Base-by-base conservation (phyloP, 2,888 invertebrate species). In the Lutraria lutraria region DNA sequence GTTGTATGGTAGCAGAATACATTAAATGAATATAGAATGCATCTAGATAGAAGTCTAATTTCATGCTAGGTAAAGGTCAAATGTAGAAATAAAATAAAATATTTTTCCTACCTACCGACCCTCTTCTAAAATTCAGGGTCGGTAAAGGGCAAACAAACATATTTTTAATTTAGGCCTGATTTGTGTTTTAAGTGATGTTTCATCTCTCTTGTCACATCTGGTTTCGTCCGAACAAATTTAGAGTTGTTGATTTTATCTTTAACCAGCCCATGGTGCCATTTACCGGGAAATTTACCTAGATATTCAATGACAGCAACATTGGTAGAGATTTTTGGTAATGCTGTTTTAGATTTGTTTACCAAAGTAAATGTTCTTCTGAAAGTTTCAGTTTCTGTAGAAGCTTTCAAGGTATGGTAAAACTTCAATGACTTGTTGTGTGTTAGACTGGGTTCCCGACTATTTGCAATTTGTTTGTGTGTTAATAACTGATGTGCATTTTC, bases 401-500 rank as follows among this genome's bases (percentile, higher is more conserved):
- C 25, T 83, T 21, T n/a, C n/a, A 86, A 54, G 0, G 53, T 79
- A 6, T 89, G 72, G 25, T 89, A 89, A 19, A 0, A 89, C 31
- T 31, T 60, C 60, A 8, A 86, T n/a, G 2, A 63, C n/a, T 63
- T 63, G n/a, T n/a, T 25, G 8, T 63, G 21, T 19, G 21, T 15
- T 4, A 29, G 25, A 83, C 13, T 25, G 63, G 0, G 86, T 83
- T 21, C 25, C 31, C 56, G 52, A 29, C 81, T 80, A 25, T 81
- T 89, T 19, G 83, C 60, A 19, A 52, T 63, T n/a, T 53, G 19
- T 56, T 89, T 86, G 16, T 86, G 68, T 8, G n/a, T 80, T 86
- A 10, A 53, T 56, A 31, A 85, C 34, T 0, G 83, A 56, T 13
- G 25, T 16, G 0, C 83, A 54, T 72, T 76, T 76, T 53, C 68